Conservation (phyloP, 2,113 vertebrate genomes). For the Herpetotheres cachinnans region DNA sequence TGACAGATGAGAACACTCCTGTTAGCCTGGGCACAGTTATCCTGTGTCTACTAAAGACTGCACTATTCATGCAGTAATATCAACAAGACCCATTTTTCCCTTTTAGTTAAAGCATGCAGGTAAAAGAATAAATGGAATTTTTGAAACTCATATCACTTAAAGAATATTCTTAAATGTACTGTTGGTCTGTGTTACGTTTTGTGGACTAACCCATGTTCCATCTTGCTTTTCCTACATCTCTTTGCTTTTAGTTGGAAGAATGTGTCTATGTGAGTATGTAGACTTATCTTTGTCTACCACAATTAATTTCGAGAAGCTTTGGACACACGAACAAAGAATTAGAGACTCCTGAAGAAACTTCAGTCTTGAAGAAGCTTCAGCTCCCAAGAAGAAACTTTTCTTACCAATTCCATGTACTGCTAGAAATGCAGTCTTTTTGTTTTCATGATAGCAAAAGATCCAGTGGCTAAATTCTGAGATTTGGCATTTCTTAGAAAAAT, state of each 20-base stretch:
- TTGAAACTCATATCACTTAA: not conserved
- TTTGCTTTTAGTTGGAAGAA: not conserved
- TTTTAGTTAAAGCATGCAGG: not conserved
- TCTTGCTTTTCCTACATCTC: not conserved
- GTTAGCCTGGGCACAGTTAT: not conserved
- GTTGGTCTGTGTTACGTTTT: not conserved
- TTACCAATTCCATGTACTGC: not conserved
- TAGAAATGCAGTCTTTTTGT: not conserved
- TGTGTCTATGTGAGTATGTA: not conserved
- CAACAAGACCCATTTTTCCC: not conserved
- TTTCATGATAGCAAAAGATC: not conserved
- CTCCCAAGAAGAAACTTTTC: not conserved
- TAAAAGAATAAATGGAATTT: not conserved
- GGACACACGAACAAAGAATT: not conserved
- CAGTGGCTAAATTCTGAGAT: not conserved
- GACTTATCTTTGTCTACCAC: not conserved
- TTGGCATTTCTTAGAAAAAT: conserved; percentile 15
- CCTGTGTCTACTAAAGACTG: not conserved
- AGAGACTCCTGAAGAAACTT: not conserved
- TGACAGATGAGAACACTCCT: not conserved
- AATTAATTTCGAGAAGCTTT: conserved; percentile 14
- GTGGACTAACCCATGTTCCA: not conserved
- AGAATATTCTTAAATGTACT: not conserved
- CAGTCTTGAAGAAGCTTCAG: conserved; percentile 11
- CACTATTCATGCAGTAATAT: not conserved